Conservation (phyloP, 2,888 invertebrate genomes). For the Julus scandinavius region DNA sequence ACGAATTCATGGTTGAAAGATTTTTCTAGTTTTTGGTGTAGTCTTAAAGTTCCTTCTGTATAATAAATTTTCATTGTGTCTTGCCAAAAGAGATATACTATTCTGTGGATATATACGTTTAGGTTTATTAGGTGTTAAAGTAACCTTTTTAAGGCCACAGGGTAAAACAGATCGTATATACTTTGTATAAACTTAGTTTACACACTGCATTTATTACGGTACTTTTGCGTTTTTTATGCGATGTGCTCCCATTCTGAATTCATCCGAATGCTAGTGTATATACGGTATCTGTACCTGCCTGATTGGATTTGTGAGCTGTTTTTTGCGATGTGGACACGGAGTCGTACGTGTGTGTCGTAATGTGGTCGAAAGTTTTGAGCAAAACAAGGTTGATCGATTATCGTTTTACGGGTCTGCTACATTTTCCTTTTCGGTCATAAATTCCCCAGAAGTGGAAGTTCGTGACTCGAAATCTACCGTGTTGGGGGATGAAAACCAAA, state of each 20-base stretch:
- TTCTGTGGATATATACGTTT: neutral
- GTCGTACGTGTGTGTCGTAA: conserved; percentile 2
- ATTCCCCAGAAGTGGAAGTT: neutral
- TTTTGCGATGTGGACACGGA: neutral
- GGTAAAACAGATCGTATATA: neutral
- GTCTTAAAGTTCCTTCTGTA: neutral
- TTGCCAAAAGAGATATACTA: neutral
- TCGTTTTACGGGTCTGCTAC: conserved; percentile 34
- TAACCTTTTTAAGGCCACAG: neutral
- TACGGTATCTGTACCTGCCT: neutral
- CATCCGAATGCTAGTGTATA: neutral
- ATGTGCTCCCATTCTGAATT: neutral
- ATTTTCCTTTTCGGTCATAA: conserved; percentile 9
- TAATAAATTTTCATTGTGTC: neutral
- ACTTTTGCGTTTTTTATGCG: neutral
- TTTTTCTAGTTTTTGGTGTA: neutral
- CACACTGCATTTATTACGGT: neutral
- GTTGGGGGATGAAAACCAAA: conserved; percentile 38
- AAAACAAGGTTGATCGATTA: conserved; percentile 43
- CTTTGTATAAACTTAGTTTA: neutral
- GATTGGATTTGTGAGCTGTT: neutral
- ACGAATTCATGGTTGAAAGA: neutral
- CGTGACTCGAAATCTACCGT: conserved; percentile 37
- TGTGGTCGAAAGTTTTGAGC: conserved; percentile 27
- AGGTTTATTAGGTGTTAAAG: neutral